Conservation (phyloP, 30 jellyfish, hydroid and myxozoan species). For the Phacellophora camtschatica region DNA sequence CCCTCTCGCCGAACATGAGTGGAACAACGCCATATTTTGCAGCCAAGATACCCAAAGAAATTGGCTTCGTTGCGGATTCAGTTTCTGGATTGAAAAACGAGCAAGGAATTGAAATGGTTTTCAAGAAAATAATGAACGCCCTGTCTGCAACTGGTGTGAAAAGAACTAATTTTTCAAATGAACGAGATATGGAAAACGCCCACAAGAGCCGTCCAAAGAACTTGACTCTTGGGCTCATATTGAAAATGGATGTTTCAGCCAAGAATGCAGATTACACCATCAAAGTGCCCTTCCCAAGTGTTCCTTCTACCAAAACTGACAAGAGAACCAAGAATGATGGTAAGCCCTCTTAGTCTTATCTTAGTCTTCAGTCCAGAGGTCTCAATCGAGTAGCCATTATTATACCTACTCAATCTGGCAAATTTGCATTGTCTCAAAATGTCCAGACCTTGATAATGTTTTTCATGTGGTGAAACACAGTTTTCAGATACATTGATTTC, state of each 20-base stretch:
- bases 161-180: slow-evolving; percentile 8
- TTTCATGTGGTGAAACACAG: too few species aligned
- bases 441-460: too few species aligned
- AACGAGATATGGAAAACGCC: slow-evolving; percentile 47
- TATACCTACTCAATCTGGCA: too few species aligned
- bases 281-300: slow-evolving; percentile 49
- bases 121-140: not conserved
- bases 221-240: slow-evolving; percentile 49
- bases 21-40: not conserved
- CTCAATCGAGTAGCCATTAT: too few species aligned
- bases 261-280: slow-evolving; percentile 35
- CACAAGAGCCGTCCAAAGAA: slow-evolving; percentile 28
- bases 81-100: slow-evolving; percentile 45
- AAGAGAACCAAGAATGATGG: slow-evolving; percentile 7
- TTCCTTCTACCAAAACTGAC: slow-evolving; percentile 28
- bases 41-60: slow-evolving; percentile 15
- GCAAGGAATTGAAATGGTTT: not conserved
- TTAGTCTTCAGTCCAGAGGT: too few species aligned
- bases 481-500: too few species aligned
- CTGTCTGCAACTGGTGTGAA: not conserved
- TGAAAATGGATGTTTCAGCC: slow-evolving; percentile 1
- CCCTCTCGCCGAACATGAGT: not conserved
- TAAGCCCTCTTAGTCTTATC: too few species aligned
- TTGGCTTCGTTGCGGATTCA: slow-evolving; percentile 37
- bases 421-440: too few species aligned